phyloP scores from a whole-genome alignment of 2,113 vertebrate species.

The Pseudorectes ferrugineus region DNA sequence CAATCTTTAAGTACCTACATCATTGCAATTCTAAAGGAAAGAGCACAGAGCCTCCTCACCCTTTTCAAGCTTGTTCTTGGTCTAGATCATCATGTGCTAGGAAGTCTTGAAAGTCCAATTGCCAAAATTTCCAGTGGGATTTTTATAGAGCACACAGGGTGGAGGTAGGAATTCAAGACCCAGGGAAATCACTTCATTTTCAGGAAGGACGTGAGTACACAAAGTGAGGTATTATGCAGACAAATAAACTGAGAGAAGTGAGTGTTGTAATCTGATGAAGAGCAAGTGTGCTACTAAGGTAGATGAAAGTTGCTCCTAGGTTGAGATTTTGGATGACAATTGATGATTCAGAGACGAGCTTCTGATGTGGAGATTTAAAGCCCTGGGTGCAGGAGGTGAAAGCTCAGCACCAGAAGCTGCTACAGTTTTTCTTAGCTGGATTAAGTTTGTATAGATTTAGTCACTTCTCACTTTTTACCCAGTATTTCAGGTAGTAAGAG shows the following conservation, averaged over 20 bases:
- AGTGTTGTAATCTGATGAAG: neutral
- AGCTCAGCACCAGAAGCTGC: neutral
- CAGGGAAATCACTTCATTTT: neutral
- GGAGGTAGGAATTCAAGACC: neutral
- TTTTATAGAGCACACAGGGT: neutral
- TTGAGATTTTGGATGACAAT: neutral
- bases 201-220: neutral
- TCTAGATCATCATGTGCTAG: neutral
- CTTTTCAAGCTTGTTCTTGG: neutral
- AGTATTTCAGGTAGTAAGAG: neutral
- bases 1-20: neutral
- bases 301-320: neutral
- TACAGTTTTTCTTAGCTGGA: neutral
- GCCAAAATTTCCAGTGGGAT: neutral
- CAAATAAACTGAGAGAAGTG: neutral
- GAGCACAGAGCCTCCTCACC: neutral
- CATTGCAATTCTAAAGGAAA: neutral
- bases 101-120: neutral
- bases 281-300: neutral
- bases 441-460: slow-evolving; percentile 19
- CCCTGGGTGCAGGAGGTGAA: neutral
- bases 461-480: slow-evolving; percentile 20
- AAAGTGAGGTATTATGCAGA: neutral
- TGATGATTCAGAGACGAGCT: neutral
- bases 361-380: neutral